Evolutionary conservation across 1,140 invertebrate species (phyloP).

Genomic region (Brachionus paranguensis): DNA sequence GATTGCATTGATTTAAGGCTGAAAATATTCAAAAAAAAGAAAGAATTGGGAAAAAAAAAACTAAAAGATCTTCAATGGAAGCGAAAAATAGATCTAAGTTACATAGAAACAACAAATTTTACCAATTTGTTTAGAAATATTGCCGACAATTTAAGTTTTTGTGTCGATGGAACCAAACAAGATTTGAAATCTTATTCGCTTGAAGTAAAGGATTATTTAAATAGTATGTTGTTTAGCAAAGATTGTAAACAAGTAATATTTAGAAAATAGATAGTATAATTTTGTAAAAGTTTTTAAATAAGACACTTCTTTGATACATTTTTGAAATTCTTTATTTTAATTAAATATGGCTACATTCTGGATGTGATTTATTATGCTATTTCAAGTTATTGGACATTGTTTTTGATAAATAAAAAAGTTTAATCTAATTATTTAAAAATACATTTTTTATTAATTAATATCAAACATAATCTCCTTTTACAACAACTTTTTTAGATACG

Average conservation of each 20-base stretch:
- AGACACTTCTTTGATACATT: background rate
- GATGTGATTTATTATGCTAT: background rate
- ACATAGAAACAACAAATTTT: constrained; percentile 60
- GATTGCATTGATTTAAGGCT: constrained; percentile 27
- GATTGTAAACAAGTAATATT: background rate
- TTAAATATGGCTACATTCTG: background rate
- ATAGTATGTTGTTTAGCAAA: background rate
- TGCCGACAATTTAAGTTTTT: constrained; percentile 62
- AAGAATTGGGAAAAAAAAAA: constrained; percentile 39
- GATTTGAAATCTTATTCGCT: constrained; percentile 41
- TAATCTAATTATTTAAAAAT: background rate
- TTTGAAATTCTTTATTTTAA: background rate
- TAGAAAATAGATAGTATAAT: background rate
- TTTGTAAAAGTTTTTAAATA: background rate
- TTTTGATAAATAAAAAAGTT: background rate
- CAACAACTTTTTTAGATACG: no score
- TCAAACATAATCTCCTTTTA: background rate
- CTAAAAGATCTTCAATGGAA: constrained; percentile 44
- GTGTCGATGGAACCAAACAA: constrained; percentile 63
- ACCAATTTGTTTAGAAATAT: constrained; percentile 62
- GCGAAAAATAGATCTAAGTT: constrained; percentile 36
- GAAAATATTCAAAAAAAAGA: background rate
- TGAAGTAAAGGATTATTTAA: constrained; percentile 39
- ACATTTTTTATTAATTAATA: background rate
- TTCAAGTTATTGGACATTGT: background rate